These are phyloP conservation scores for Calosoma granatense DNA, from an alignment of 1,140 invertebrate genomes.

Conservation along the genomic window DNA sequence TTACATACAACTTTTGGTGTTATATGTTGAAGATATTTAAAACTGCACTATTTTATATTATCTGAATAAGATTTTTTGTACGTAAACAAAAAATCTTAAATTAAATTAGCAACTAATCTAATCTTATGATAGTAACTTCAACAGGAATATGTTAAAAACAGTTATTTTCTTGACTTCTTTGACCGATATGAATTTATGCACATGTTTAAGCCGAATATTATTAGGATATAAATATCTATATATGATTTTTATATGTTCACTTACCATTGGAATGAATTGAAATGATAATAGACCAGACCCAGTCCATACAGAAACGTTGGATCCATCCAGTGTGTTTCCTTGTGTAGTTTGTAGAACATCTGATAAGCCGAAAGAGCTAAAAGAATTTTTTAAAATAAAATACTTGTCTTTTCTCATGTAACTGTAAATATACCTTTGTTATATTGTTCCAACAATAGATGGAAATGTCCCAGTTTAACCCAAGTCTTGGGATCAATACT, in stretches of 20 bases:
- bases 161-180: too few species aligned
- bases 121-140: too few species aligned
- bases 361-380: constrained; percentile 90
- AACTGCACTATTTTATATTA: too few species aligned
- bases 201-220: too few species aligned
- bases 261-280: constrained; percentile 91
- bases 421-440: constrained; percentile 61
- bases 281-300: constrained; percentile 91
- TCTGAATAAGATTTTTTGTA: too few species aligned
- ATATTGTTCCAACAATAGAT: constrained; percentile 82
- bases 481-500: constrained; percentile 83
- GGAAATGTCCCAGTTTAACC: constrained; percentile 89
- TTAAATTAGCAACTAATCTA: too few species aligned
- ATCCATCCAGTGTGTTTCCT: constrained; percentile 79
- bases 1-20: background rate
- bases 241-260: too few species aligned
- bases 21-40: background rate
- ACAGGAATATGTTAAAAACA: too few species aligned
- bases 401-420: too few species aligned
- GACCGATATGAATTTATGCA: too few species aligned
- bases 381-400: constrained; percentile 27
- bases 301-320: constrained; percentile 85
- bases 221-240: too few species aligned
- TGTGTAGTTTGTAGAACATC: constrained; percentile 71
- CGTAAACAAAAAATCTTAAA: too few species aligned